Base-by-base conservation (phyloP, 2,797 vertebrate genomes). In the Oreonectes daqikongensis region DNA sequence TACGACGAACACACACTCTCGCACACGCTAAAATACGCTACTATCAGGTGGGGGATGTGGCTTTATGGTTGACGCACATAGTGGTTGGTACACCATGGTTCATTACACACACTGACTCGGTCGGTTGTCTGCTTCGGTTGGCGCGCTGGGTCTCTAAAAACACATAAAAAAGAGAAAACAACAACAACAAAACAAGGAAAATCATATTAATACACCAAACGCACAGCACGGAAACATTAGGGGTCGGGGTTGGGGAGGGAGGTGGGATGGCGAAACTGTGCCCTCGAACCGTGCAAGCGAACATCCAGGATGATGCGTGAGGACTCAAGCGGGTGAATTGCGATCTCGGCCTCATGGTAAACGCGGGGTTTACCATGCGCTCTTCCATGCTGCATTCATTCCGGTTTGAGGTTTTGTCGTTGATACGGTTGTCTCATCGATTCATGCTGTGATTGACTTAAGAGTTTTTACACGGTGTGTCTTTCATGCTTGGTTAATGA, bases 181-280 rank as follows among this genome's bases (percentile, higher is more conserved):
- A 85, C 84, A 91, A 90, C 89, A 84, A 71, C 92, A 92, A 95
- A 57, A 85, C 92, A 93, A 94, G 94, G 92, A 93, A 85, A 92
- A 91, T 88, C 73, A 91, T 93, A 92, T 96, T 95, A 96, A 95
- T 96, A 94, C 93, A 94, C 94, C 79, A 82, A 91, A 90, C 92
- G 88, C 84, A 92, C 88, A 86, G 86, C 74, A 88, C 87, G 75
- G 82, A 80, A 88, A 89, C 84, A 82, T 83, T 88, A 79, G 68
- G 82, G 84, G n/a, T n/a, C n/a, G n/a, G n/a, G 78, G 79, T 70
- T 67, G 4, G 60, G 52, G 6, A n/a, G n/a, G n/a, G n/a, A n/a
- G 77, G 70, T 82, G 52, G 69, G 80, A 81, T 81, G 84, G 77
- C 73, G 85, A 78, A 42, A 22, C 61, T 17, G 14, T n/a, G 72